Conservation (phyloP, 2,113 vertebrate genomes). For the Talpa occidentalis region DNA sequence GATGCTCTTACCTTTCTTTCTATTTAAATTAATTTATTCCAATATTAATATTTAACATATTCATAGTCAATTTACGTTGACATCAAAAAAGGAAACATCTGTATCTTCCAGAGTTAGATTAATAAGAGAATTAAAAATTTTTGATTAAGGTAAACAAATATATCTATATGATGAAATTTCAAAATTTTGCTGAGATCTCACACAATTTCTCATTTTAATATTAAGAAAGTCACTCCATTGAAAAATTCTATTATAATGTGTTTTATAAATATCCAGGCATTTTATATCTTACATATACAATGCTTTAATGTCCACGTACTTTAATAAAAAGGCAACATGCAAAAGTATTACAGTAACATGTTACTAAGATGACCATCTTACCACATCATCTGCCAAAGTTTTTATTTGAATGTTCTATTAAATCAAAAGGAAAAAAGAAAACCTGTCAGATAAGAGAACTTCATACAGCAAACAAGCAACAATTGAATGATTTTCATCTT, state of each 20-base stretch:
- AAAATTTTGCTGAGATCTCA: neutral
- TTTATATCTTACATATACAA: constrained; percentile 66
- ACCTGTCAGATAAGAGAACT: constrained; percentile 79
- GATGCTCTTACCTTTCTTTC: constrained; percentile 44
- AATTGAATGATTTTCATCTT: neutral
- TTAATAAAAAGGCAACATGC: constrained; percentile 86
- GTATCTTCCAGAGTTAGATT: constrained; percentile 5
- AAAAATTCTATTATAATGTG: constrained; percentile 7
- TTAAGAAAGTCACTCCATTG: neutral
- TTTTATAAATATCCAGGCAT: neutral
- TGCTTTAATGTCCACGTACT: constrained; percentile 82
- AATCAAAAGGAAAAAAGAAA: constrained; percentile 89
- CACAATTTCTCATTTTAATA: neutral
- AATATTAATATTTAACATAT: constrained; percentile 8
- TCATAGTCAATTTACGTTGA: neutral
- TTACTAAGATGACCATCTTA: constrained; percentile 90
- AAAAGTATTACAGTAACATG: constrained; percentile 82
- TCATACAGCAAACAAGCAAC: constrained; percentile 56
- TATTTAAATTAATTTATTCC: constrained; percentile 49
- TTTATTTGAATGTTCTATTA: constrained; percentile 99
- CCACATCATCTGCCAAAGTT: constrained; percentile 99
- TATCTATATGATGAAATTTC: neutral
- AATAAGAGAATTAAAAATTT: neutral
- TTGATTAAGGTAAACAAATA: neutral
- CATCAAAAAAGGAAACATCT: constrained; percentile 7